phyloP scores from a whole-genome alignment of 2,888 invertebrate genomes.

The Tetropium fuscum region DNA sequence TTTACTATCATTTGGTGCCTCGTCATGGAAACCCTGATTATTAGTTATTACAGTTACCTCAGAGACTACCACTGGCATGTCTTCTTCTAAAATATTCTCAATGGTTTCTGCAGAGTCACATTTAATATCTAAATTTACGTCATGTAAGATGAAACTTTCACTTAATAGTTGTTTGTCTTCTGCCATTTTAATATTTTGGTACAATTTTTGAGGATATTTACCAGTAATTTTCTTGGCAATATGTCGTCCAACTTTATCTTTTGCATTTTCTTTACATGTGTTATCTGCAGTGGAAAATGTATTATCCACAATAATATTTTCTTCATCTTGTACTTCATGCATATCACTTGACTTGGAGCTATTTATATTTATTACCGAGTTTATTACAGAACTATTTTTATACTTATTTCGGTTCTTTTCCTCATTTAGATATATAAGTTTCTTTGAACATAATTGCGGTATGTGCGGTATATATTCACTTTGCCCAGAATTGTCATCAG shows the following conservation, averaged over 20 bases:
- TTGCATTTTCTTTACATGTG: not conserved
- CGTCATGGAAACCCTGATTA: not conserved
- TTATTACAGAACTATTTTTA: too few relatives aligned
- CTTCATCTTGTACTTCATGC: too few relatives aligned
- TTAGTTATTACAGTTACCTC: not conserved
- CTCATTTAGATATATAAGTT: too few relatives aligned
- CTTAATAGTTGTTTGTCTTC: not conserved
- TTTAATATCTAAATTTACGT: not conserved
- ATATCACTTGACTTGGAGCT: too few relatives aligned
- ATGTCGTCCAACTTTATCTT: not conserved
- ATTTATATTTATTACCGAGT: too few relatives aligned
- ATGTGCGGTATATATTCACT: too few relatives aligned
- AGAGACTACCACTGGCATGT: not conserved
- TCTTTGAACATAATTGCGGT: too few relatives aligned
- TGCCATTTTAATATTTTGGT: not conserved
- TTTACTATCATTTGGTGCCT: not conserved
- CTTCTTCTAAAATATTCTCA: not conserved
- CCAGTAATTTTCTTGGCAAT: conserved; percentile 1
- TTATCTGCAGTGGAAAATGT: too few relatives aligned
- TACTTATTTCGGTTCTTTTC: too few relatives aligned
- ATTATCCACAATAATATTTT: too few relatives aligned
- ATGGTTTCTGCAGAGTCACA: not conserved
- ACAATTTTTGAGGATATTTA: not conserved
- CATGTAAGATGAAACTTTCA: not conserved
- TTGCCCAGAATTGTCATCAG: too few relatives aligned